Evolutionary conservation across 2,113 vertebrate genomes (phyloP).

Genomic region (Hystrix brachyura): DNA sequence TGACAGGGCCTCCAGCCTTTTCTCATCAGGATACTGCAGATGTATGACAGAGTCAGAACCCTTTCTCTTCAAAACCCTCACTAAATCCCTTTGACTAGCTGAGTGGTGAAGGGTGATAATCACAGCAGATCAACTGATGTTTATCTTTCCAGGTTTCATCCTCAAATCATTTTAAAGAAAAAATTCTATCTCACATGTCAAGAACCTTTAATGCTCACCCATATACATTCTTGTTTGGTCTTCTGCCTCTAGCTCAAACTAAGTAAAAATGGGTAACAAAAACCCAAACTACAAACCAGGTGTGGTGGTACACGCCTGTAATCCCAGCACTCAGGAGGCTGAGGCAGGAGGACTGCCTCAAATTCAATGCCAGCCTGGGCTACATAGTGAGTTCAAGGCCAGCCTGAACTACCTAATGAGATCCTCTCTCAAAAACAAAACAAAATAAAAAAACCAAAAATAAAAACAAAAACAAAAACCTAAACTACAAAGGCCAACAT

Average conservation of each 20-base stretch:
- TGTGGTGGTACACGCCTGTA: too few species aligned
- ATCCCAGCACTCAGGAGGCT: too few species aligned
- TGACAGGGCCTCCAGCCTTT: slow-evolving; percentile 94
- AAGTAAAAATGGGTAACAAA: slow-evolving; percentile 54
- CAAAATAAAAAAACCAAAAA: too few species aligned
- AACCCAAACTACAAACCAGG: slow-evolving; percentile 9
- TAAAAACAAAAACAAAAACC: too few species aligned
- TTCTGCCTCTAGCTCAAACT: slow-evolving; percentile 43
- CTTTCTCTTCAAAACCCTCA: slow-evolving; percentile 51
- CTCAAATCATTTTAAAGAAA: slow-evolving; percentile 29
- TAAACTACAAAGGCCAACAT: not conserved
- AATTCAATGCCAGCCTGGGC: too few species aligned
- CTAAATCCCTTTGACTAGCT: not conserved
- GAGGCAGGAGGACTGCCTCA: too few species aligned
- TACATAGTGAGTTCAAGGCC: too few species aligned
- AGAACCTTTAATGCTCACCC: not conserved
- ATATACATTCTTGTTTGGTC: not conserved
- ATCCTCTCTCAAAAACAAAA: too few species aligned
- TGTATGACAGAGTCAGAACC: slow-evolving; percentile 71
- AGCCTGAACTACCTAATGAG: too few species aligned
- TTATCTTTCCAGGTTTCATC: slow-evolving; percentile 43
- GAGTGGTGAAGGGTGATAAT: not conserved
- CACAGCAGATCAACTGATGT: slow-evolving; percentile 28
- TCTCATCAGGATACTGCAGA: slow-evolving; percentile 94
- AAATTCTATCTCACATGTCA: not conserved